phyloP scores from a whole-genome alignment of 2,113 vertebrate genomes.

The Bombycilla garrulus region DNA sequence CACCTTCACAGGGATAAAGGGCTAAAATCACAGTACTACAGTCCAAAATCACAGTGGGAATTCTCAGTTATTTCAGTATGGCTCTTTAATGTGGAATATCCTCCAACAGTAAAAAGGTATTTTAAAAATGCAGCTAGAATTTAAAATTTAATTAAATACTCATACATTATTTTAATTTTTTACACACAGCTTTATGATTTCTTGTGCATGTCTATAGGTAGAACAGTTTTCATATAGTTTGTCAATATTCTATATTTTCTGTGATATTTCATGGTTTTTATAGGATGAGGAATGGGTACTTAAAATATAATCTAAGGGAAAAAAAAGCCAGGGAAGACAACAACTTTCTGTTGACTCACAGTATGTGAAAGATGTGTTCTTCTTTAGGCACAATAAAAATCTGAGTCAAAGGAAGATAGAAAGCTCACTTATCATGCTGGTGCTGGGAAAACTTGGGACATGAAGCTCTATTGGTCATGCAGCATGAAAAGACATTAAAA shows the following conservation, averaged over 20 bases:
- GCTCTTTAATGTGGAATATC: neutral
- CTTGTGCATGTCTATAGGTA: neutral
- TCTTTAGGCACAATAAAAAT: neutral
- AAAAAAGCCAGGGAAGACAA: fast-evolving
- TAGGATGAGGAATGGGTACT: neutral
- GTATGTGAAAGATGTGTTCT: neutral
- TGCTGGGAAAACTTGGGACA: neutral
- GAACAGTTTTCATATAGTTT: neutral
- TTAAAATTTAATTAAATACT: neutral
- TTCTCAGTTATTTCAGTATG: neutral
- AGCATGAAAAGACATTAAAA: neutral
- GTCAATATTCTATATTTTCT: neutral
- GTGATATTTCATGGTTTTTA: neutral
- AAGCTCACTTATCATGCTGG: neutral
- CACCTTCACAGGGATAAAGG: neutral
- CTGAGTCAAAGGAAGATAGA: neutral
- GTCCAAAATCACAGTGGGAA: neutral
- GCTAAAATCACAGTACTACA: neutral
- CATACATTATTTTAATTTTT: neutral
- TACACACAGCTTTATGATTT: neutral
- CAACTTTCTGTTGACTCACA: neutral
- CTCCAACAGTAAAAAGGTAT: neutral
- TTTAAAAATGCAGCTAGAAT: neutral
- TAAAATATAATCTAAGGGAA: neutral
- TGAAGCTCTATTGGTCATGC: neutral